Evolutionary conservation across 1,140 invertebrate genomes (phyloP).

Genomic region (Drosophila ananassae): DNA sequence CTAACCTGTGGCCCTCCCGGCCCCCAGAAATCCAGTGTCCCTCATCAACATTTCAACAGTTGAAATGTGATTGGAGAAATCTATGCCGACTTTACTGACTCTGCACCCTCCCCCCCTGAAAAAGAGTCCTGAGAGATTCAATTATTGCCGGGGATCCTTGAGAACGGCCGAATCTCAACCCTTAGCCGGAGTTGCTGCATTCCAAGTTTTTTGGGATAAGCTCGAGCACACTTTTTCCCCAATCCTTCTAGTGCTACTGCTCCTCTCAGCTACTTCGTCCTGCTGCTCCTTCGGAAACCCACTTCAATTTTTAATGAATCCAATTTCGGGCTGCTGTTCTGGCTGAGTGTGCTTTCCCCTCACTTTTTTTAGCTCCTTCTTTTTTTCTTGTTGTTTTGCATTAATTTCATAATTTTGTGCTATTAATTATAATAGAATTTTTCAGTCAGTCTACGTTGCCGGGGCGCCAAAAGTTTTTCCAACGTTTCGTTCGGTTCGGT

Average conservation of each 20-base stretch:
- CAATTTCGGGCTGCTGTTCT: slow-evolving; percentile 62
- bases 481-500: slow-evolving; percentile 24
- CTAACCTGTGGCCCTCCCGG: slow-evolving; percentile 18
- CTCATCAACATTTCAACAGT: slow-evolving; percentile 48
- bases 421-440: slow-evolving; percentile 83
- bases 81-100: slow-evolving; percentile 26
- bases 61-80: slow-evolving; percentile 50
- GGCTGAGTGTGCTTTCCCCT: slow-evolving; percentile 18
- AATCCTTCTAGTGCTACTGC: slow-evolving; percentile 3
- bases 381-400: slow-evolving; percentile 58
- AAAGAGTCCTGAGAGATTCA: slow-evolving; percentile 42
- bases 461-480: slow-evolving; percentile 69
- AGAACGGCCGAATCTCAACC: slow-evolving; percentile 20
- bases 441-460: slow-evolving; percentile 78
- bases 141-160: slow-evolving; percentile 39
- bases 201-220: slow-evolving; percentile 64
- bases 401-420: slow-evolving; percentile 82
- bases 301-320: slow-evolving; percentile 82
- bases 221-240: slow-evolving; percentile 23
- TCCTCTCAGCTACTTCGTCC: neutral
- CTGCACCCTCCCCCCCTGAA: neutral
- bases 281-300: slow-evolving; percentile 45
- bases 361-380: slow-evolving; percentile 1
- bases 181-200: slow-evolving; percentile 25
- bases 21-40: slow-evolving; percentile 14